Base-by-base conservation (phyloP, 2,797 vertebrate species). In the Echiichthys vipera region DNA sequence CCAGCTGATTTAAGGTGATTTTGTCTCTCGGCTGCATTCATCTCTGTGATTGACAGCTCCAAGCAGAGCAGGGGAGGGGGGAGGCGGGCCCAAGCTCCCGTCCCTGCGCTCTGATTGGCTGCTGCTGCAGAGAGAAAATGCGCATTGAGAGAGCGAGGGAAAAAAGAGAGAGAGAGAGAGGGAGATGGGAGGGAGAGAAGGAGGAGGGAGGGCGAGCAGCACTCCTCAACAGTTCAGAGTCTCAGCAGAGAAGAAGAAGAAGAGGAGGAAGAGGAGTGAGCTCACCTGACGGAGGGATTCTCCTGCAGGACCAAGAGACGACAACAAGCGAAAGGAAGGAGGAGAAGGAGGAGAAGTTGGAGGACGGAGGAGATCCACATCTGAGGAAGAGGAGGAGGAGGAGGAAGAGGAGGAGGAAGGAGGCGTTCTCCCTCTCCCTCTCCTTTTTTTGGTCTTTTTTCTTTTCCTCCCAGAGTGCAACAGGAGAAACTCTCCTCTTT, bases 91-190 rank as follows among this genome's bases (percentile, higher is more conserved):
- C 0, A 47, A 58, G 43, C 65, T 24, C n/a, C 36, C 5, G 11
- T 65, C 34, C 13, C 18, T 50, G 49, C 3, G 2, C 71, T 71
- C 46, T 49, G 59, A 94, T 94, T 94, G 74, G 94, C 81, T 82
- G 85, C 84, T 84, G 77, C 71, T 50, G 66, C 62, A 49, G 56
- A 84, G 90, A 86, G 89, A 91, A 93, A 89, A 90, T 90, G 86
- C 89, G 89, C 90, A 93, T 90, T 85, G 85, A 89, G 87, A 88
- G 90, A 87, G 86, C 25, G 78, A 83, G 77, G 68, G 78, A 42
- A 74, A 81, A 80, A 64, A 51, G 53, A 75, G 58, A 77, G n/a
- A 80, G 76, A 76, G 71, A 71, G 81, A 29, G 22, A 80, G 74
- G 74, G 71, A 68, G 81, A 58, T 13, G 37, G 3, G 80, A 66